Evolutionary conservation across 2,113 vertebrate species (phyloP), one percentile per base, ranked within the genome.

Genomic region (Illadopsis cleaveri): DNA sequence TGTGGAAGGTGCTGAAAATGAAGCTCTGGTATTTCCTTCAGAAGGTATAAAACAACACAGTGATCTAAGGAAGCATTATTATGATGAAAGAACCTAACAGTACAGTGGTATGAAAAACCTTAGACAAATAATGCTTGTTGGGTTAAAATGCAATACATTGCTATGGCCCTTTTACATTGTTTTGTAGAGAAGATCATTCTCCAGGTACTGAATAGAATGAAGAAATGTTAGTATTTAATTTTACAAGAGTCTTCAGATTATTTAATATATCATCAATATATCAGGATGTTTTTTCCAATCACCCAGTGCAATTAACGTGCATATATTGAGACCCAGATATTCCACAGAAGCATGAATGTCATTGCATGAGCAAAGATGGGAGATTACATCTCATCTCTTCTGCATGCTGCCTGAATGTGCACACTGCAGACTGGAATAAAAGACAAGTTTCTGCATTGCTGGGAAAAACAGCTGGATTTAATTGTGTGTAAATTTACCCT

Each of bases 1-100:
- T 71, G 66, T 5, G 4, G 33, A n/a, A 91, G 51, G 79, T 60
- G 90, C 71, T 92, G 90, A 93, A 96, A 95, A 65, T 15, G 10
- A 76, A 86, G 44, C 51, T 75, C 64, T 81, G 92, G 56, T 18
- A 90, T 90, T 92, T 94, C 60, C 71, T 89, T 92, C 57, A 60
- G 51, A 88, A 90, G 56, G 68, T 60, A 70, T 35, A 93, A 92
- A 93, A 78, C 76, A 96, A 48, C 60, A 90, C 4, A 42, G n/a
- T 0, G 0, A 82, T 83, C 50, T 83, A 58, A 94, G 58, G 5
- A 3, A 92, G 56, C 31, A 37, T 56, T 90, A 81, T 9, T 68
- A 56, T 27, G 71, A 62, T 54, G 54, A 86, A 80, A 94, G 79
- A 88, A 70, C 23, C 19, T 28, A 58, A 40, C 0, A 86, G 23